Evolutionary conservation across 1,140 invertebrate species (phyloP).

Genomic region (Brachionus angularis): DNA sequence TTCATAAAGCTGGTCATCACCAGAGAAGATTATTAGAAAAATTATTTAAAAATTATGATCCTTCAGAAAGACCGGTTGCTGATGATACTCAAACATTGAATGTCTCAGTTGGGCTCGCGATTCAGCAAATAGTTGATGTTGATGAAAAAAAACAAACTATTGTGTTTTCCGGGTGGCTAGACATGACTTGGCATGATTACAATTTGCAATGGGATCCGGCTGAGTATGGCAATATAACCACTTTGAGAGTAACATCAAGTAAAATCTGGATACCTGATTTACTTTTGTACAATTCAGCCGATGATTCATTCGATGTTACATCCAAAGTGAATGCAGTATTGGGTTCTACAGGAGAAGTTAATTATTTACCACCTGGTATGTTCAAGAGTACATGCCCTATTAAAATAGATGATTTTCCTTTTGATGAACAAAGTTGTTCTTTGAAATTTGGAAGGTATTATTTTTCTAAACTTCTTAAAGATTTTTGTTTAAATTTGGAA

Average conservation of each 20-base stretch:
- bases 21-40: conserved; percentile 29
- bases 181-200: conserved; percentile 32
- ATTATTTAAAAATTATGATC: conserved; percentile 36
- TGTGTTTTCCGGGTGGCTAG: conserved; percentile 29
- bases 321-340: conserved; percentile 55
- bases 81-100: conserved; percentile 21
- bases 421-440: conserved; percentile 55
- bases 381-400: conserved; percentile 87
- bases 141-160: conserved; percentile 43
- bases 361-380: conserved; percentile 95
- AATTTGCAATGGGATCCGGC: conserved; percentile 37
- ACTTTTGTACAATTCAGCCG: conserved; percentile 86
- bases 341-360: conserved; percentile 81
- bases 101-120: conserved; percentile 30
- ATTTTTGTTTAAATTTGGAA: neutral
- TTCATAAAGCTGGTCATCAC: conserved; percentile 11
- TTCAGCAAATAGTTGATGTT: conserved; percentile 43
- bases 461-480: neutral
- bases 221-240: conserved; percentile 34
- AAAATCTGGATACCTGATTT: conserved; percentile 40
- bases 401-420: conserved; percentile 67
- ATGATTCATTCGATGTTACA: conserved; percentile 54
- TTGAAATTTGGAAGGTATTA: conserved; percentile 56
- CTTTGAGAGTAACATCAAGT: conserved; percentile 14
- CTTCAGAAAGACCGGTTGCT: conserved; percentile 29